Evolutionary conservation across 2,888 invertebrate species (phyloP).

Genomic region (Eueremaeus valkanovi): DNA sequence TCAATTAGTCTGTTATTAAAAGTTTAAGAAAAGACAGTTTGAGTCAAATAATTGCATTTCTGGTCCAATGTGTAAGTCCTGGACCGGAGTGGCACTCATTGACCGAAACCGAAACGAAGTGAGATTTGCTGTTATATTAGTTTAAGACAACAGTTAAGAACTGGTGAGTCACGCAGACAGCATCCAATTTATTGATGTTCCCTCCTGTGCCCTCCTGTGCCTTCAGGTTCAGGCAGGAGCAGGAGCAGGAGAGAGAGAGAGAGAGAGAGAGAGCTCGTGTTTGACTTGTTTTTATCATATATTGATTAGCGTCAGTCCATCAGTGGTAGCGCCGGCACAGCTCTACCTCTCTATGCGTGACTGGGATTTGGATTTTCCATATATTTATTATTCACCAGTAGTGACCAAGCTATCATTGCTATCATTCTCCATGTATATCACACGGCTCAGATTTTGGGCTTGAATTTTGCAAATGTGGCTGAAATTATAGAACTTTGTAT

Average conservation of each 20-base stretch:
- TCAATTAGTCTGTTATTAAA: no score
- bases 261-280: neutral
- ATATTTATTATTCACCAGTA: neutral
- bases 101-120: neutral
- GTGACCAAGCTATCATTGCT: no score
- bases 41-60: neutral
- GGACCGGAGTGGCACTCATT: neutral
- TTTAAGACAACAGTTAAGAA: neutral
- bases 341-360: conserved; percentile 21
- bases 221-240: neutral
- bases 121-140: neutral
- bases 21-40: neutral
- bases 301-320: neutral
- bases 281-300: conserved; percentile 22
- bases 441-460: no score
- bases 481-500: no score
- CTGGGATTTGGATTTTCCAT: neutral
- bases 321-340: neutral
- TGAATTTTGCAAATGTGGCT: no score
- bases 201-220: conserved; percentile 14
- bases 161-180: conserved; percentile 6
- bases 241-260: no score
- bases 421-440: no score
- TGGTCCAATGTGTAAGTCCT: neutral
- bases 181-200: conserved; percentile 20